Conservation (phyloP, 2,113 vertebrate species). For the Orientallactaga bullata region DNA sequence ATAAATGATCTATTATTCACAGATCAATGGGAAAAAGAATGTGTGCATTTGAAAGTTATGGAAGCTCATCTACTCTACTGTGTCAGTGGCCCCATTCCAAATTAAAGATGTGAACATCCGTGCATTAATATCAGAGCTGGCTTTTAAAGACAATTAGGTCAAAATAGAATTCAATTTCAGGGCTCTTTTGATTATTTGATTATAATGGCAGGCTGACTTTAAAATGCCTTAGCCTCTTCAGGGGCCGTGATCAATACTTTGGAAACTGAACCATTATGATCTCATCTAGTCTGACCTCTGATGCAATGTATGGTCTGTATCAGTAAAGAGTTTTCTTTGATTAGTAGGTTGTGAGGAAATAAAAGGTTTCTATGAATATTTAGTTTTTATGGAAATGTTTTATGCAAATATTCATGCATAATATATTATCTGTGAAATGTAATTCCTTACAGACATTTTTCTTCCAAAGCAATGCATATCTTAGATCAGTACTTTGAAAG, state of each 20-base stretch:
- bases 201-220: slow-evolving; percentile 69
- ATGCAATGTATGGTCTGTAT: background rate
- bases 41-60: slow-evolving; percentile 69
- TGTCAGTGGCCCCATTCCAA: slow-evolving; percentile 72
- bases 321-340: background rate
- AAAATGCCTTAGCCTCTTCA: slow-evolving; percentile 59
- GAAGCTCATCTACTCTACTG: slow-evolving; percentile 74
- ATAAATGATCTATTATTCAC: slow-evolving; percentile 60
- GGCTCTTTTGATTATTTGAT: slow-evolving; percentile 64
- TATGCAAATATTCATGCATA: background rate
- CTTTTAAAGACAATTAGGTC: slow-evolving; percentile 70
- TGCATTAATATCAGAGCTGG: slow-evolving; percentile 65
- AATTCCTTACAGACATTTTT: slow-evolving; percentile 5
- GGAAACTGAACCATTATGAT: slow-evolving; percentile 37
- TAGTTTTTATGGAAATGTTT: slow-evolving; percentile 30
- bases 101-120: slow-evolving; percentile 69
- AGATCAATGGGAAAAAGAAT: slow-evolving; percentile 68
- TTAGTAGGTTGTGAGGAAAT: slow-evolving; percentile 24
- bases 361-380: slow-evolving; percentile 4
- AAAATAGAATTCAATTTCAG: slow-evolving; percentile 66
- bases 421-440: slow-evolving; percentile 25
- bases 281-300: slow-evolving; percentile 39
- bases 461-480: slow-evolving; percentile 25
- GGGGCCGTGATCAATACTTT: slow-evolving; percentile 51
- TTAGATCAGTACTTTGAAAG: background rate